A percentile compares a stretch with the other conserved stretches of the same genome.
phyloP scores from a whole-genome alignment of 1,140 invertebrate species.

The Rhagoletis zephyria region DNA sequence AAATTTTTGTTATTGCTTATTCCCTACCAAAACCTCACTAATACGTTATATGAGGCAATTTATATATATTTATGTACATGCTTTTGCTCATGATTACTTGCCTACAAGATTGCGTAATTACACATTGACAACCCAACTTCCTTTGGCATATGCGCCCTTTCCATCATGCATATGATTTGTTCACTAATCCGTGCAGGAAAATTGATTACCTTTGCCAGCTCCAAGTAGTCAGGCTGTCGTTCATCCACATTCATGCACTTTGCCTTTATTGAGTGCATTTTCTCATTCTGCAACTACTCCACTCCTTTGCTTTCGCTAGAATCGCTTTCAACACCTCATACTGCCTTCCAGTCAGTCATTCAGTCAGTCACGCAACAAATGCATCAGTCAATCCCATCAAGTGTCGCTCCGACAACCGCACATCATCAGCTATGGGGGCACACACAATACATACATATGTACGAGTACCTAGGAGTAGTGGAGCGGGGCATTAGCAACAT shows the following conservation, averaged over 20 bases:
- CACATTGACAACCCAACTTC: background rate
- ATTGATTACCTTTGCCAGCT: constrained; percentile 21
- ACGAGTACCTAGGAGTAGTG: background rate
- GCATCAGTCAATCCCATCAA: constrained; percentile 44
- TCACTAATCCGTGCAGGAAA: constrained; percentile 23
- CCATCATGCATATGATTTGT: background rate
- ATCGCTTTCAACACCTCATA: constrained; percentile 50
- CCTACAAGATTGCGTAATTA: background rate
- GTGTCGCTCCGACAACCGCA: constrained; percentile 33
- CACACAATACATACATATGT: too few species aligned
- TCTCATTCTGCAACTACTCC: constrained; percentile 16
- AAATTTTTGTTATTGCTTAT: too few species aligned
- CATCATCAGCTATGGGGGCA: background rate
- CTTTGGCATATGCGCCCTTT: background rate
- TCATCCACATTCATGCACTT: background rate
- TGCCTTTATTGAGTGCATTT: background rate
- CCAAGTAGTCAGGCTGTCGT: constrained; percentile 7
- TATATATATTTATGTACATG: too few species aligned
- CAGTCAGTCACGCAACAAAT: constrained; percentile 41
- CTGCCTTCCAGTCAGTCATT: background rate
- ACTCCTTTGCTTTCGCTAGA: constrained; percentile 5
- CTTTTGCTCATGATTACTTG: background rate
- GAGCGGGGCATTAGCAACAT: constrained; percentile 33
- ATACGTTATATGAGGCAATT: too few species aligned
- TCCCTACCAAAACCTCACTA: too few species aligned